Evolutionary conservation across 2,797 vertebrate species (phyloP).

Genomic region (Lacerta bilineata): DNA sequence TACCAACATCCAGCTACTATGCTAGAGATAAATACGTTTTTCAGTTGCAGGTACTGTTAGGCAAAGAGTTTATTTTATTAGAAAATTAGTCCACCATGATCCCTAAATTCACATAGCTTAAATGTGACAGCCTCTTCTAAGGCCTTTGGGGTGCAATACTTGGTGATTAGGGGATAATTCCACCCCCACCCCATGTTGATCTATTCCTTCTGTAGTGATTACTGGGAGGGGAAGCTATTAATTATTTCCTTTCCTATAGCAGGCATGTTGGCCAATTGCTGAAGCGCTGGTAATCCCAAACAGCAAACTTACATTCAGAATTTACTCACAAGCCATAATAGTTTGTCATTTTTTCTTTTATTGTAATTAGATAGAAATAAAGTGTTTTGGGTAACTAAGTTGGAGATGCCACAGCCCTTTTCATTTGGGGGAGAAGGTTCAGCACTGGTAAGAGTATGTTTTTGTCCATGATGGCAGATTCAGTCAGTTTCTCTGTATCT

Average conservation of each 20-base stretch:
- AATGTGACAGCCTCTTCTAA: not conserved
- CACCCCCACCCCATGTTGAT: not conserved
- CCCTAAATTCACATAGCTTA: not conserved
- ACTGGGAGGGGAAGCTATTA: not conserved
- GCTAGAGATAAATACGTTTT: not conserved
- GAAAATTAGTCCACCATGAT: not conserved
- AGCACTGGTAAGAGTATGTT: not conserved
- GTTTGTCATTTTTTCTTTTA: not conserved
- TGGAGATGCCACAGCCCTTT: not conserved
- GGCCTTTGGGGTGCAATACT: not conserved
- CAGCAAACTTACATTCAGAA: not conserved
- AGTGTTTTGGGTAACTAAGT: no score
- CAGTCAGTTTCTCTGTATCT: not conserved
- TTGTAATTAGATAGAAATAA: not conserved
- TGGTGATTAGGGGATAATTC: not conserved
- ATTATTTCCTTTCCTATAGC: not conserved
- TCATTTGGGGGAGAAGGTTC: not conserved
- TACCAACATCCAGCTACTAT: not conserved
- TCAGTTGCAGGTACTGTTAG: not conserved
- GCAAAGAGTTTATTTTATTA: not conserved
- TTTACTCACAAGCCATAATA: not conserved
- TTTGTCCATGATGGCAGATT: not conserved
- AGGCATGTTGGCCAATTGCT: not conserved
- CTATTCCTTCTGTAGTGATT: not conserved
- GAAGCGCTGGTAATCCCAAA: not conserved